phyloP scores from a whole-genome alignment of 1,140 invertebrate species.

The Sycophila sp. region DNA sequence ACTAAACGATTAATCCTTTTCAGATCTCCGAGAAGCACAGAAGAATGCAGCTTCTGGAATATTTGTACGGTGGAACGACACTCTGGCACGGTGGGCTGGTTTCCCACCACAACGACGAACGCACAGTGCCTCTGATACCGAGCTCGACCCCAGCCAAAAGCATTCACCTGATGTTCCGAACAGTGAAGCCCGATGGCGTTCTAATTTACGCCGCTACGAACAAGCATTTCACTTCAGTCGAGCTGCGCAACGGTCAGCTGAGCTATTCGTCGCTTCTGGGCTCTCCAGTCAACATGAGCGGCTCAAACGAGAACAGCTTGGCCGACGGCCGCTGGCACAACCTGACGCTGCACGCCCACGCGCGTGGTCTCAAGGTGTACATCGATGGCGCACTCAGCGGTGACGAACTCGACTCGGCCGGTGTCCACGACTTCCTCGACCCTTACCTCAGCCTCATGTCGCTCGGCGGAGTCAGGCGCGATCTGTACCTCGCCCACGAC shows the following conservation, averaged over 20 bases:
- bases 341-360: constrained; percentile 75
- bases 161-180: constrained; percentile 85
- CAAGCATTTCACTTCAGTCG: constrained; percentile 86
- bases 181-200: constrained; percentile 78
- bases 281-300: constrained; percentile 83
- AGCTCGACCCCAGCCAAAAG: constrained; percentile 72
- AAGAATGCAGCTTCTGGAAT: constrained; percentile 84
- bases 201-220: constrained; percentile 86
- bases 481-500: constrained; percentile 66
- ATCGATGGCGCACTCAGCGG: constrained; percentile 78
- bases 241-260: constrained; percentile 75
- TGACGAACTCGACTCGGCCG: constrained; percentile 84
- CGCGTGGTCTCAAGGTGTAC: constrained; percentile 75
- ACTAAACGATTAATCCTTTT: not conserved
- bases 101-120: constrained; percentile 49
- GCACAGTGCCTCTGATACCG: constrained; percentile 44
- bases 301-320: constrained; percentile 67
- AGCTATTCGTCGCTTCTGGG: constrained; percentile 81
- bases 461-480: constrained; percentile 76
- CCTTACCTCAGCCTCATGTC: constrained; percentile 84
- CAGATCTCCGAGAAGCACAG: constrained; percentile 83
- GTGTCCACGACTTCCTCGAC: constrained; percentile 91
- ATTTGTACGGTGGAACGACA: constrained; percentile 78
- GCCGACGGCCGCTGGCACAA: constrained; percentile 90
- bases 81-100: constrained; percentile 70